Conservation (phyloP, 2,113 vertebrate species). For the Osmerus mordax region DNA sequence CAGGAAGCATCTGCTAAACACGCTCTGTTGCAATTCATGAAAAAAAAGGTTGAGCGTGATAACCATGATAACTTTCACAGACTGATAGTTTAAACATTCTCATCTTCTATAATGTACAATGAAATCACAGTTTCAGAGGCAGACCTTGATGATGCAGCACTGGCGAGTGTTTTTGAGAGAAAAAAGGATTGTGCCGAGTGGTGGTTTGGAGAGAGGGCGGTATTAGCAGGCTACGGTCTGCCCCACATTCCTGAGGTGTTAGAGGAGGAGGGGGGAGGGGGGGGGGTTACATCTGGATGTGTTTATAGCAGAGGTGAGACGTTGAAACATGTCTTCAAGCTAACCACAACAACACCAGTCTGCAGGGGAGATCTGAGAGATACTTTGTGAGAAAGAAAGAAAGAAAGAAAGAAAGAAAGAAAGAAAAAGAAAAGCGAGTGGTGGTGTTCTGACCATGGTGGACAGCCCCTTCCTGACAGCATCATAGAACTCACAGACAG, state of each 20-base stretch:
- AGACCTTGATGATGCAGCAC: background rate
- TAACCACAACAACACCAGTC: background rate
- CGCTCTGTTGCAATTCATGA: background rate
- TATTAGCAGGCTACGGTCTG: background rate
- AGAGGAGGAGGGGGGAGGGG: background rate
- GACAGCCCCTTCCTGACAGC: background rate
- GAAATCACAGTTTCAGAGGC: background rate
- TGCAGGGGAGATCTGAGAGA: background rate
- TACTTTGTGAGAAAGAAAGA: background rate
- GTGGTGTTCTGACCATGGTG: background rate
- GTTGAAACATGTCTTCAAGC: background rate
- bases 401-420: background rate
- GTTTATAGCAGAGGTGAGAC: background rate
- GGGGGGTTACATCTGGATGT: background rate
- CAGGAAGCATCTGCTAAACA: conserved; percentile 6
- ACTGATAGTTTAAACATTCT: background rate
- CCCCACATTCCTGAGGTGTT: background rate
- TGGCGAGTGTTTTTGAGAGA: background rate
- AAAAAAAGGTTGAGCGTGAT: background rate
- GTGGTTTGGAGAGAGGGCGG: background rate
- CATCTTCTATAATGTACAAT: background rate
- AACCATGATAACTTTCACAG: too few relatives aligned
- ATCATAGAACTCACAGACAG: background rate
- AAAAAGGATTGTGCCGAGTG: background rate
- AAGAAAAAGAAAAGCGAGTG: background rate